Evolutionary conservation across 2,888 invertebrate species (phyloP).

Genomic region (Nephrotoma flavescens): DNA sequence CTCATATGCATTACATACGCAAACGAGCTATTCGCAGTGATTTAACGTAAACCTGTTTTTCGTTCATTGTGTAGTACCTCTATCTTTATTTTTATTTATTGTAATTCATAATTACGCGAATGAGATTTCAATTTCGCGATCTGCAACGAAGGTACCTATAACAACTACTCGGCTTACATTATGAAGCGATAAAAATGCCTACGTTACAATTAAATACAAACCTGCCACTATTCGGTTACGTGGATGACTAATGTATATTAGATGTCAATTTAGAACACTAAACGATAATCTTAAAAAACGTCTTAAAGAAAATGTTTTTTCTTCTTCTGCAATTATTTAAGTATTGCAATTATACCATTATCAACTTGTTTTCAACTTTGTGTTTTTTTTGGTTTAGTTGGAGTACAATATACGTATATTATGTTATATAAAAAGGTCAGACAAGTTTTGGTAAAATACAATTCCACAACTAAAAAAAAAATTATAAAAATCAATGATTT

Average conservation of each 20-base stretch:
- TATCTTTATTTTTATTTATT: background rate
- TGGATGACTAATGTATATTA: background rate
- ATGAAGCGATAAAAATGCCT: background rate
- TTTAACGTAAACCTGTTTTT: background rate
- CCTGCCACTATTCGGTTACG: background rate
- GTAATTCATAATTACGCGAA: background rate
- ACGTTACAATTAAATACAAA: no score
- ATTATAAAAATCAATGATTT: background rate
- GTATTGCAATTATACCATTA: background rate
- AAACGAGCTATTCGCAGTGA: background rate
- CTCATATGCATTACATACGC: background rate
- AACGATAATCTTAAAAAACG: background rate
- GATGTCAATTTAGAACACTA: background rate
- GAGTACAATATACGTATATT: background rate
- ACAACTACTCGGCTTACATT: no score
- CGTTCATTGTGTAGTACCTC: background rate
- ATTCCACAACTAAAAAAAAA: background rate
- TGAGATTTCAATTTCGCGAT: background rate
- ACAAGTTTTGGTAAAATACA: background rate
- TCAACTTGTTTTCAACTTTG: background rate
- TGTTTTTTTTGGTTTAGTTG: background rate
- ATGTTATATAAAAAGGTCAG: background rate
- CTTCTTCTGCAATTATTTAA: background rate
- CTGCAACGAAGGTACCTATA: no score
- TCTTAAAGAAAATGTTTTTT: background rate